Evolutionary conservation across 2,113 vertebrate species (phyloP).

Genomic region (Mus pahari): DNA sequence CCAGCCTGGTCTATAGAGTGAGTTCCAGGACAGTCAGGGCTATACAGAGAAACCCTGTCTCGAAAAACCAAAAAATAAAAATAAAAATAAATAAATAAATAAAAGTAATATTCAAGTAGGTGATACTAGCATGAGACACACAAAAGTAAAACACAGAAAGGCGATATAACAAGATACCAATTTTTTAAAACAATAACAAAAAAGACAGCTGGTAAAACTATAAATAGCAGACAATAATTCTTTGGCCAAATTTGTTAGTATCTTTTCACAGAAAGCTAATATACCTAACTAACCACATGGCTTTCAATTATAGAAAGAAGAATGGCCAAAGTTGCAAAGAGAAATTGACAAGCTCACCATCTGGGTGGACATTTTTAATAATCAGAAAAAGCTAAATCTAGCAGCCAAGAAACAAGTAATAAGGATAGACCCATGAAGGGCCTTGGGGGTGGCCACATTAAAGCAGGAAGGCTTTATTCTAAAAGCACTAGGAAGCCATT

Average conservation of each 20-base stretch:
- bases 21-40: too few relatives aligned
- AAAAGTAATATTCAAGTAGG: neutral
- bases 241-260: constrained; percentile 36
- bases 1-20: too few relatives aligned
- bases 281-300: constrained; percentile 49
- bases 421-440: neutral
- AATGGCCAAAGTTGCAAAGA: constrained; percentile 13
- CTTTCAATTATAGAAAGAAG: constrained; percentile 63
- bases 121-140: constrained; percentile 5
- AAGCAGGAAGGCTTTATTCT: constrained; percentile 56
- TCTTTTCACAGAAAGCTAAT: neutral
- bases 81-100: too few relatives aligned
- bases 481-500: constrained; percentile 46
- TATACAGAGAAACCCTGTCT: too few relatives aligned
- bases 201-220: constrained; percentile 10
- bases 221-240: constrained; percentile 29
- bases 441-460: constrained; percentile 39
- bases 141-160: constrained; percentile 3
- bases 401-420: neutral
- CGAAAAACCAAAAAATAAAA: too few relatives aligned
- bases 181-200: constrained; percentile 36
- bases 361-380: constrained; percentile 1
- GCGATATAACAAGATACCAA: neutral
- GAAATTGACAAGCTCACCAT: constrained; percentile 11
- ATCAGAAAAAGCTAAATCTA: constrained; percentile 41